phyloP scores from a whole-genome alignment of 1,140 invertebrate species.

The Drosophila arizonae region DNA sequence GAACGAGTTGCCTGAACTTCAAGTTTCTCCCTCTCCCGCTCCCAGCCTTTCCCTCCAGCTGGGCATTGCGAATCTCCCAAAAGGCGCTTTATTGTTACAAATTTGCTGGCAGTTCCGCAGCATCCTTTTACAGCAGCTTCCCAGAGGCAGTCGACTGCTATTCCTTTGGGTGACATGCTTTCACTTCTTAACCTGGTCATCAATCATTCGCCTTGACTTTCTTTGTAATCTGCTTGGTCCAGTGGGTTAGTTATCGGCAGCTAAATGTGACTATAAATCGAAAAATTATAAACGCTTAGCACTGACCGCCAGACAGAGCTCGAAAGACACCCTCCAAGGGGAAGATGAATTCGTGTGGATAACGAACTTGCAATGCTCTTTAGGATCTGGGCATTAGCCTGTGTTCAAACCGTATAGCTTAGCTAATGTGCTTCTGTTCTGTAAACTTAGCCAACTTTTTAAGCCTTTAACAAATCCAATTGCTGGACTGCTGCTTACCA shows the following conservation, averaged over 20 bases:
- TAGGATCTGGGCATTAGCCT: no score
- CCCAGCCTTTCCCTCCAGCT: conserved; percentile 27
- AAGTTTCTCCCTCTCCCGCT: conserved; percentile 38
- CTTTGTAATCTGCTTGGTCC: conserved; percentile 42
- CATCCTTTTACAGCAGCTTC: conserved; percentile 44
- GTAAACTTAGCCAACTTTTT: conserved; percentile 47
- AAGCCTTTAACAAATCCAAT: conserved; percentile 73
- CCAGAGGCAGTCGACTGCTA: conserved; percentile 31
- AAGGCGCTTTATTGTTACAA: conserved; percentile 77
- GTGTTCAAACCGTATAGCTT: no score
- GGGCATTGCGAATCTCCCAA: conserved; percentile 74
- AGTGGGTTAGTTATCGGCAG: conserved; percentile 46
- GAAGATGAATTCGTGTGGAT: no score
- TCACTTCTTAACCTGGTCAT: conserved; percentile 63
- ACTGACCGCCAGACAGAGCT: conserved; percentile 42
- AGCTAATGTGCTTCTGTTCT: not conserved
- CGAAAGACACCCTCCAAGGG: conserved; percentile 27
- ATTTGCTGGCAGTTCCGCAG: conserved; percentile 56
- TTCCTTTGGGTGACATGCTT: conserved; percentile 73
- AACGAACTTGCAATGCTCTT: conserved; percentile 25
- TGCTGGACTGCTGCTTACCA: conserved; percentile 35
- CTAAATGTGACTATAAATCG: conserved; percentile 80
- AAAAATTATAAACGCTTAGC: conserved; percentile 79
- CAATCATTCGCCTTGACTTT: conserved; percentile 73
- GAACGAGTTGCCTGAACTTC: conserved; percentile 48